phyloP scores from a whole-genome alignment of 2,888 invertebrate species.

The Pollenia labialis region DNA sequence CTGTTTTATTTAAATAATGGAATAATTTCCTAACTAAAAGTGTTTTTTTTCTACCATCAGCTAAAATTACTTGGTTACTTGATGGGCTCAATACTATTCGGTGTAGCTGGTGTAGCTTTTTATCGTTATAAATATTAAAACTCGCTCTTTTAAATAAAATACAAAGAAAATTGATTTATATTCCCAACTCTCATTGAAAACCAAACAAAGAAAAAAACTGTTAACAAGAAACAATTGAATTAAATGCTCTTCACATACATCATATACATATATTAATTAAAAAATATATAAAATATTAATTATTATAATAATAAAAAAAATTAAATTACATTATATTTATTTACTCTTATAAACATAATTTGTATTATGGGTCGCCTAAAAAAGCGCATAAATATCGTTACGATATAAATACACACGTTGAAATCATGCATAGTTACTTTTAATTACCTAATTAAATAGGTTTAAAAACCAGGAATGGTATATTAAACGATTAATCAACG shows the following conservation, averaged over 20 bases:
- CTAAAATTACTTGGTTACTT: slow-evolving; percentile 83
- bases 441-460: too few species aligned
- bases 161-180: slow-evolving; percentile 19
- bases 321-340: slow-evolving; percentile 6
- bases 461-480: too few species aligned
- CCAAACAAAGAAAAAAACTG: neutral
- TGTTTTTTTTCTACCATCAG: slow-evolving; percentile 75
- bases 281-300: slow-evolving; percentile 39
- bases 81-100: slow-evolving; percentile 89
- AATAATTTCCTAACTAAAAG: neutral
- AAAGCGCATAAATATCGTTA: slow-evolving; percentile 11
- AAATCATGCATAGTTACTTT: neutral
- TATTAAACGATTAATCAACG: too few species aligned
- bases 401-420: slow-evolving; percentile 1
- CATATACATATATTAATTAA: neutral
- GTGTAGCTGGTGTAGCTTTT: slow-evolving; percentile 89
- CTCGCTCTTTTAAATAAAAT: neutral
- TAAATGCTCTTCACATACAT: slow-evolving; percentile 33
- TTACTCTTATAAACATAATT: neutral
- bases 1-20: too few species aligned
- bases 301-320: slow-evolving; percentile 43
- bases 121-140: slow-evolving; percentile 88
- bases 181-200: neutral
- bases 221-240: slow-evolving; percentile 20
- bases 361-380: neutral